phyloP scores from a whole-genome alignment of 2,888 invertebrate species.

The Tachina fera region DNA sequence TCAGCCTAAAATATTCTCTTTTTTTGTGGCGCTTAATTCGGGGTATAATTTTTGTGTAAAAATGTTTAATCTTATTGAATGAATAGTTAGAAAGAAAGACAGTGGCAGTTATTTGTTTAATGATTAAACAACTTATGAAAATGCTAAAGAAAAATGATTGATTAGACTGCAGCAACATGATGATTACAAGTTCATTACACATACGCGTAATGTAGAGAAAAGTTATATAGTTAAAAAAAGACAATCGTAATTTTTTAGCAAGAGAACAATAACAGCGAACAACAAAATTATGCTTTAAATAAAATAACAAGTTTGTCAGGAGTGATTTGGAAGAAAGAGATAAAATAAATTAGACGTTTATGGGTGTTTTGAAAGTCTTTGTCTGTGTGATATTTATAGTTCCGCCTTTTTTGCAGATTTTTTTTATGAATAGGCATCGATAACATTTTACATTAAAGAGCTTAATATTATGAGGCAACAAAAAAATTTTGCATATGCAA shows the following conservation, averaged over 20 bases:
- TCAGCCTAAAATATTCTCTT: neutral
- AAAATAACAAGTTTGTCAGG: too few species aligned
- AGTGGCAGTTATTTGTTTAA: conserved; percentile 58
- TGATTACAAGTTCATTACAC: conserved; percentile 42
- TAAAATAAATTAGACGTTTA: too few species aligned
- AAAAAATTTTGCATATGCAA: too few species aligned
- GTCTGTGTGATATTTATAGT: too few species aligned
- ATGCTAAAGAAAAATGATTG: neutral
- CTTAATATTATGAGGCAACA: too few species aligned
- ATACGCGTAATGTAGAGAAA: neutral
- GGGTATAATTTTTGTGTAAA: neutral
- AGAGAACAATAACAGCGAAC: too few species aligned
- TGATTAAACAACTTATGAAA: conserved; percentile 31
- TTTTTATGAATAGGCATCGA: too few species aligned
- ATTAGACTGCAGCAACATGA: neutral
- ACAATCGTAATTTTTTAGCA: neutral
- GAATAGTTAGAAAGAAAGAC: conserved; percentile 20
- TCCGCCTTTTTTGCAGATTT: too few species aligned
- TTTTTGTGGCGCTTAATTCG: conserved; percentile 55
- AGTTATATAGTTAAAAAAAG: neutral
- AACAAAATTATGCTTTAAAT: too few species aligned
- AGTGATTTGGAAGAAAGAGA: too few species aligned
- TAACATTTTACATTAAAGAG: too few species aligned
- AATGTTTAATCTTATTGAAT: neutral
- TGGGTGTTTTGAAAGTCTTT: too few species aligned